Base-by-base conservation (phyloP, 2,113 vertebrate species). In the Hyperoodon ampullatus region DNA sequence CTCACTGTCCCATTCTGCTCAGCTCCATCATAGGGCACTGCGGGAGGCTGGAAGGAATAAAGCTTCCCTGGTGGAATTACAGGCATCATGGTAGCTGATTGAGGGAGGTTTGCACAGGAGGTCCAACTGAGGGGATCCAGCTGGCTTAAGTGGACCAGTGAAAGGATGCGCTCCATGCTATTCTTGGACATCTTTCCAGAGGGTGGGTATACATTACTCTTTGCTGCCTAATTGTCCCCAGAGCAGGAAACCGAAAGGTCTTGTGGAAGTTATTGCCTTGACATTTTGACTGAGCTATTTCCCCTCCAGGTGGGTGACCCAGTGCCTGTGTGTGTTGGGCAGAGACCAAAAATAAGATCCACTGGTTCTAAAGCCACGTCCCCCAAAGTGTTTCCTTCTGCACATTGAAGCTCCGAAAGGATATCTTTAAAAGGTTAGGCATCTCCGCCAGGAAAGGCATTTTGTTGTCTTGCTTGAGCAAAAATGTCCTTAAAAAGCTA, bases 251-350 rank as follows among this genome's bases (percentile, higher is more conserved):
- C 86, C 5, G 6, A 97, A 97, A 96, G 93, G 93, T 96, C 97
- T 97, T 86, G 65, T 95, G 91, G 88, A 97, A 98, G 77, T 96
- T 95, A 98, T 95, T 94, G 93, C 81, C 91, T 66, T 98, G 97
- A 97, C 97, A 97, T 98, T 97, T 98, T 88, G 95, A 97, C 84
- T 85, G 97, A 97, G 92, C 92, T 81, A 63, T 97, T 97, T 94
- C 61, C 77, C 97, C 96, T 97, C 88, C 71, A 98, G 97, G 85
- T 89, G 93, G 82, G 89, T 97, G 97, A 97, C 96, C 96, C 74
- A 95, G 81, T 61, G 83, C 95, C 72, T 89, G n/a, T 63, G 68
- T 88, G 35, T 71, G 30, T 71, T 92, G 90, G 92, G 61, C 63
- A 92, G 63, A 95, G 82, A 94, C 94, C 80, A 94, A 92, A 98